Evolutionary conservation across 1,140 invertebrate species (phyloP).

Genomic region (Tribolium castaneum): DNA sequence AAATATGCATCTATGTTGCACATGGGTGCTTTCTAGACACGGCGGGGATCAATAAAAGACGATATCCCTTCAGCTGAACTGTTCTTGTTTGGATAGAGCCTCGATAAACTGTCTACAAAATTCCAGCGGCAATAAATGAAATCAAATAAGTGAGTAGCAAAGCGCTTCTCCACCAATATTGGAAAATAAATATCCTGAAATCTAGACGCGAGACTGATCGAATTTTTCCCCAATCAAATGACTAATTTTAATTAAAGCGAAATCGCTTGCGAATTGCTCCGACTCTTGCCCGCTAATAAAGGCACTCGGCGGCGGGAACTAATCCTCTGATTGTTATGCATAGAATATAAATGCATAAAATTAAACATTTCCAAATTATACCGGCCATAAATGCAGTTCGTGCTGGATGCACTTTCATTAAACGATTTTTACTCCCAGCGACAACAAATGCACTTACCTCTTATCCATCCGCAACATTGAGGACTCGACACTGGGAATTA

Average conservation of each 20-base stretch:
- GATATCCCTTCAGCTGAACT: slow-evolving; percentile 3
- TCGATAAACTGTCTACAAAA: slow-evolving; percentile 32
- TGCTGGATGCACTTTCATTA: slow-evolving; percentile 2
- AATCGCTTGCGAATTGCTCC: background rate
- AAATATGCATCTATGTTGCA: slow-evolving; percentile 10
- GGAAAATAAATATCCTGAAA: slow-evolving; percentile 34
- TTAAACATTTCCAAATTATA: slow-evolving; percentile 7
- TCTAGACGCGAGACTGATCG: slow-evolving; percentile 17
- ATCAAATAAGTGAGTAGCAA: slow-evolving; percentile 32
- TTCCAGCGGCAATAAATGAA: slow-evolving; percentile 30
- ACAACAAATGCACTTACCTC: background rate
- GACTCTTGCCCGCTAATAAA: slow-evolving; percentile 1
- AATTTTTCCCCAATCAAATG: slow-evolving; percentile 6
- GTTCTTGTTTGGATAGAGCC: slow-evolving; percentile 29
- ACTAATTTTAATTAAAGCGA: slow-evolving; percentile 7
- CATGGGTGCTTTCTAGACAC: slow-evolving; percentile 17
- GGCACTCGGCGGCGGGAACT: slow-evolving; percentile 1
- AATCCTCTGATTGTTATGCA: slow-evolving; percentile 29
- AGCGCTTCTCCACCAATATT: slow-evolving; percentile 15
- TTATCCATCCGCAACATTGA: background rate
- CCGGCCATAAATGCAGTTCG: slow-evolving; percentile 14
- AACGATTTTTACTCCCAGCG: background rate
- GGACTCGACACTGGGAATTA: slow-evolving; percentile 1
- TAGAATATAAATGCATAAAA: slow-evolving; percentile 32
- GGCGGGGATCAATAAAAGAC: slow-evolving; percentile 18